Evolutionary conservation across 2,113 vertebrate genomes (phyloP).

Genomic region (Dunckerocampus dactyliophorus): DNA sequence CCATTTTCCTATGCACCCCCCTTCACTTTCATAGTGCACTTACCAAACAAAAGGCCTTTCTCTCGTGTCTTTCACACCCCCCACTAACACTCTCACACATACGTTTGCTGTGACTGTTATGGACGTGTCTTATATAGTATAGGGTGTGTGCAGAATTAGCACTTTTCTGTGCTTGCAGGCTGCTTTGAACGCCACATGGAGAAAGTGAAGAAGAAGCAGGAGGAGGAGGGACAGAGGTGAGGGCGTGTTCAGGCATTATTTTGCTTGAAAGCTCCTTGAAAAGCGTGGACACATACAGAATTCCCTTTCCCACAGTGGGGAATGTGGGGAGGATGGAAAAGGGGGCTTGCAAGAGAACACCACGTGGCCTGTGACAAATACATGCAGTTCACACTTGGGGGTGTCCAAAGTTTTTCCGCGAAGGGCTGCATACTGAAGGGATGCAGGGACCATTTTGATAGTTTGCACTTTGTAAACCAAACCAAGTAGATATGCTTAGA

Average conservation of each 20-base stretch:
- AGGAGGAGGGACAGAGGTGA: constrained; percentile 19
- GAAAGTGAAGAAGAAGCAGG: constrained; percentile 32
- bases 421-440: too few species aligned
- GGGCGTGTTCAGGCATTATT: constrained; percentile 52
- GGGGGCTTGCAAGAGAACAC: constrained; percentile 38
- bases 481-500: neutral
- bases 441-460: neutral
- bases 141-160: constrained; percentile 31
- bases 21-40: constrained; percentile 59
- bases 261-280: constrained; percentile 72
- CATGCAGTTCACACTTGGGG: constrained; percentile 13
- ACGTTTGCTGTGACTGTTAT: constrained; percentile 28
- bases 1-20: constrained; percentile 47
- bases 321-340: neutral
- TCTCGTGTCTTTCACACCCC: constrained; percentile 11
- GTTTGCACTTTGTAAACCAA: neutral
- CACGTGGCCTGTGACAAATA: constrained; percentile 35
- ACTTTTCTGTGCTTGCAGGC: constrained; percentile 15
- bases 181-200: constrained; percentile 44
- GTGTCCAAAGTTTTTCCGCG: neutral
- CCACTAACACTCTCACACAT: constrained; percentile 1
- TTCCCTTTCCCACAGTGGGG: constrained; percentile 55
- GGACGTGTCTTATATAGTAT: constrained; percentile 31
- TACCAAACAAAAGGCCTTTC: constrained; percentile 67
- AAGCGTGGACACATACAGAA: constrained; percentile 73